Base-by-base conservation (phyloP, 2,113 vertebrate genomes). In the Mola mola region DNA sequence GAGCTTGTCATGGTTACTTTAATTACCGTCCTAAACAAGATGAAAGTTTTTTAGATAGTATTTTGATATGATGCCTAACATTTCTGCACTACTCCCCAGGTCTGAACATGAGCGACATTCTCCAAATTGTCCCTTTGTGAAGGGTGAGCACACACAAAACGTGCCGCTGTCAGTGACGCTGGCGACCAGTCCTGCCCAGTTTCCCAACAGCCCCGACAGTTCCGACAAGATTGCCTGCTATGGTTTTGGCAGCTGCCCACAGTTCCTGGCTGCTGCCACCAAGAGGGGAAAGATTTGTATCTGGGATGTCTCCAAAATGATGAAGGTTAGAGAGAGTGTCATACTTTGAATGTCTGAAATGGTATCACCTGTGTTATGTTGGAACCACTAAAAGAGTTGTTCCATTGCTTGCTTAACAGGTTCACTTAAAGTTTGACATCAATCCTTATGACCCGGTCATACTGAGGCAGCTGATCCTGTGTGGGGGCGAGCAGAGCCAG, bases 281-380 rank as follows among this genome's bases (percentile, higher is more conserved):
- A 98, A 96, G 88, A 92, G 95, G 87, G 97, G 97, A 51, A 98
- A 97, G 82, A 95, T 99, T 87, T 98, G 96, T 68, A 94, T 99
- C 87, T 99, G 97, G 97, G 97, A 98, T 78, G 94, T 99, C 83
- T 98, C 96, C 61, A 98, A 99, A 91, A 95, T 98, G 85, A 99
- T 99, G 97, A 99, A 96, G 97, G 97, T 99, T 78, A 46, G 77
- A 19, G 29, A 29, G 11, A 43, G 12, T 17, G 34, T 40, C 6
- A 22, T 10, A 38, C 4, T n/a, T n/a, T 38, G 5, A n/a, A 6
- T 16, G 24, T 21, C 4, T 25, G 16, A 53, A 9, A 4, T 15
- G 13, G 16, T 1, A 13, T 5, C 11, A 22, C 16, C 21, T 13
- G 3, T 31, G 7, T 29, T 1, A 11, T 13, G 1, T 33, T 44